Percentiles rank a stretch among this genome's conserved stretches.
phyloP scores from a whole-genome alignment of 2,797 vertebrate genomes.

The Sebastes hopkinsi region DNA sequence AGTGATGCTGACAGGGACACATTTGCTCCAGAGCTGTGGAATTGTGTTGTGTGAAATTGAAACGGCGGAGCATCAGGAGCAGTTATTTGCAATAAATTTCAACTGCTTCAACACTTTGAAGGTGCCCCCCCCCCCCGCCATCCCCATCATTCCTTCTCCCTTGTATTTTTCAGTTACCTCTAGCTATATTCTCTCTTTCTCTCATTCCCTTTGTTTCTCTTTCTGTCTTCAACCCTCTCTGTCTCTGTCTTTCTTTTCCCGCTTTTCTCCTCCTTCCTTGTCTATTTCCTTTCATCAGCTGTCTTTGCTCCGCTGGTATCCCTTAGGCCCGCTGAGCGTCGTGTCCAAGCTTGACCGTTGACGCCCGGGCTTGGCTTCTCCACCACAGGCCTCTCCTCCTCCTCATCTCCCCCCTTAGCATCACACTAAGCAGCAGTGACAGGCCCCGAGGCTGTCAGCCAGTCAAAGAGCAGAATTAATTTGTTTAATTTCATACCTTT shows the following conservation, averaged over 20 bases:
- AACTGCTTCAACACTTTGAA: slow-evolving; percentile 52
- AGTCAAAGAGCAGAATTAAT: slow-evolving; percentile 78
- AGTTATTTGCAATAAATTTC: slow-evolving; percentile 81
- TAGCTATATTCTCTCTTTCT: background rate
- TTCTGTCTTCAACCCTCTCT: slow-evolving; percentile 8
- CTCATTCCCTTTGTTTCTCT: background rate
- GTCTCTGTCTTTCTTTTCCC: slow-evolving; percentile 5
- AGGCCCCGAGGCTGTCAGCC: slow-evolving; percentile 54
- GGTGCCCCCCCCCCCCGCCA: background rate
- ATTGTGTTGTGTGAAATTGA: slow-evolving; percentile 86
- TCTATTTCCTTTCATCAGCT: slow-evolving; percentile 9
- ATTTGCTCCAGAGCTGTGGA: slow-evolving; percentile 81
- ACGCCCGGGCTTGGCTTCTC: slow-evolving; percentile 49
- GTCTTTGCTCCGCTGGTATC: slow-evolving; percentile 42
- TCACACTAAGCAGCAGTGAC: slow-evolving; percentile 68
- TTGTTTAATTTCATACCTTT: slow-evolving; percentile 83
- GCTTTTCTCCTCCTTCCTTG: slow-evolving; percentile 1
- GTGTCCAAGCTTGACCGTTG: slow-evolving; percentile 66
- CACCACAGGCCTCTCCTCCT: slow-evolving; percentile 41
- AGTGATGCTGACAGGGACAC: slow-evolving; percentile 83
- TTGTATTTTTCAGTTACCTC: slow-evolving; percentile 10
- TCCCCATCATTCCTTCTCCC: background rate
- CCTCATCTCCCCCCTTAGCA: slow-evolving; percentile 5
- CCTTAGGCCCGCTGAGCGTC: slow-evolving; percentile 50
- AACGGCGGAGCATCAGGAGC: slow-evolving; percentile 80